These are phyloP conservation scores for Aphaenogaster rudis DNA, from an alignment of 1,140 invertebrate genomes.

Conservation along the genomic window DNA sequence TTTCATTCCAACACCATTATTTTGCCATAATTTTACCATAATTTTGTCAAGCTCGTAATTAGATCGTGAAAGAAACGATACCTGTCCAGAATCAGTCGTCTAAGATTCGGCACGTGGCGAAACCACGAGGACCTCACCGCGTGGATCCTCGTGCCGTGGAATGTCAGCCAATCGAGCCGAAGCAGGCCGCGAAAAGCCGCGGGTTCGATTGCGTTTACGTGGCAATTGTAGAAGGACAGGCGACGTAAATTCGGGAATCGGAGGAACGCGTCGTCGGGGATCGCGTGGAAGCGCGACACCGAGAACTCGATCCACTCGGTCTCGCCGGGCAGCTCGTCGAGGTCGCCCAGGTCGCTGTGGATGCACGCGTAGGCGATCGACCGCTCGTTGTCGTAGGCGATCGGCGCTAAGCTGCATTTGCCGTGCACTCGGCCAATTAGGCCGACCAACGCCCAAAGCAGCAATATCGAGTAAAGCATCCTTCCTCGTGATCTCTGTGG, in stretches of 20 bases:
- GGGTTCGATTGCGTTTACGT: constrained; percentile 64
- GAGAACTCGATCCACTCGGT: constrained; percentile 81
- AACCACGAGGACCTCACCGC: constrained; percentile 71
- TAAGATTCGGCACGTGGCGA: constrained; percentile 70
- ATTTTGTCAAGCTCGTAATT: not conserved
- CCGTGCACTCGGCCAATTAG: constrained; percentile 72
- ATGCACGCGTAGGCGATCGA: constrained; percentile 79
- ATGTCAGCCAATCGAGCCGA: constrained; percentile 76
- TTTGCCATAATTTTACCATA: not conserved
- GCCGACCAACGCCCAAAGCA: constrained; percentile 74
- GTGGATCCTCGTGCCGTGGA: constrained; percentile 75
- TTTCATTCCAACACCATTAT: not conserved
- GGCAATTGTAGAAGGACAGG: constrained; percentile 80
- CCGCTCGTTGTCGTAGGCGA: constrained; percentile 67
- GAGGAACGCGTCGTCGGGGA: constrained; percentile 73
- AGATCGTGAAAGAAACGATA: not conserved
- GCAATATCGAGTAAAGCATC: constrained; percentile 52
- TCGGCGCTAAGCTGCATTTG: constrained; percentile 76
- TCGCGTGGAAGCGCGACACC: constrained; percentile 72
- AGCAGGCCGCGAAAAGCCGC: constrained; percentile 75
- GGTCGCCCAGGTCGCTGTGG: constrained; percentile 73
- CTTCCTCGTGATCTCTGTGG: constrained; percentile 23
- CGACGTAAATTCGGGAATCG: constrained; percentile 70
- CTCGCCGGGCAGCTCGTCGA: constrained; percentile 73
- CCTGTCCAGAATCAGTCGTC: constrained; percentile 72